Evolutionary conservation across 2,797 vertebrate species (phyloP).

Genomic region (Scomberomorus guttatus): DNA sequence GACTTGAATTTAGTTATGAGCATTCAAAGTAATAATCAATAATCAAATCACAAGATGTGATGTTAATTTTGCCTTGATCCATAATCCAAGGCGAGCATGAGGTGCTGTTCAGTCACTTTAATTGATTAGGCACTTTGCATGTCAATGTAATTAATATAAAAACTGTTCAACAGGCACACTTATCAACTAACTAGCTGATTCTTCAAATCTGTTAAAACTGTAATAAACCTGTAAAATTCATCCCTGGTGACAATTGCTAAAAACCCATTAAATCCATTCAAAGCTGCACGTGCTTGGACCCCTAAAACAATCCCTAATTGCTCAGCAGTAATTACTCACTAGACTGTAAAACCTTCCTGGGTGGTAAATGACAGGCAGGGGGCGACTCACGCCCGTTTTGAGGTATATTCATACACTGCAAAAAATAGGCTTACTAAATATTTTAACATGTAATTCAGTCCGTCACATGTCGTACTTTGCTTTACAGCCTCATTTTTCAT

Average conservation of each 20-base stretch:
- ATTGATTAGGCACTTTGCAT: neutral
- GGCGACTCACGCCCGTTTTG: conserved; percentile 36
- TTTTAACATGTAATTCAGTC: neutral
- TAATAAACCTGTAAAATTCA: too few relatives aligned
- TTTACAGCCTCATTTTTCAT: neutral
- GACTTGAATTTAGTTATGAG: too few relatives aligned
- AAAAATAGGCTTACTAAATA: conserved; percentile 24
- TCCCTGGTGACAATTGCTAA: too few relatives aligned
- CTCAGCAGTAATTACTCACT: neutral
- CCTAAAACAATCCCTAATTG: neutral
- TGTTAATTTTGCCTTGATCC: neutral
- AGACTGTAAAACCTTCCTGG: neutral
- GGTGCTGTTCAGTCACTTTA: neutral
- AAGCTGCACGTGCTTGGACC: neutral
- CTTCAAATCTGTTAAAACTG: too few relatives aligned
- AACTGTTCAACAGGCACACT: too few relatives aligned
- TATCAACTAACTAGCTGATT: too few relatives aligned
- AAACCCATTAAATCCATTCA: neutral
- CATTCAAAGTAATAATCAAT: too few relatives aligned
- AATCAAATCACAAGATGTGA: too few relatives aligned
- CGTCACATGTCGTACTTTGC: neutral
- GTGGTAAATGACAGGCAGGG: conserved; percentile 32
- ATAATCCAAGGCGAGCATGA: neutral
- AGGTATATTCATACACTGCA: conserved; percentile 22
- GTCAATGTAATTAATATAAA: conserved; percentile 5